phyloP scores from a whole-genome alignment of 1,140 invertebrate species.

The Paraescarpia echinospica region DNA sequence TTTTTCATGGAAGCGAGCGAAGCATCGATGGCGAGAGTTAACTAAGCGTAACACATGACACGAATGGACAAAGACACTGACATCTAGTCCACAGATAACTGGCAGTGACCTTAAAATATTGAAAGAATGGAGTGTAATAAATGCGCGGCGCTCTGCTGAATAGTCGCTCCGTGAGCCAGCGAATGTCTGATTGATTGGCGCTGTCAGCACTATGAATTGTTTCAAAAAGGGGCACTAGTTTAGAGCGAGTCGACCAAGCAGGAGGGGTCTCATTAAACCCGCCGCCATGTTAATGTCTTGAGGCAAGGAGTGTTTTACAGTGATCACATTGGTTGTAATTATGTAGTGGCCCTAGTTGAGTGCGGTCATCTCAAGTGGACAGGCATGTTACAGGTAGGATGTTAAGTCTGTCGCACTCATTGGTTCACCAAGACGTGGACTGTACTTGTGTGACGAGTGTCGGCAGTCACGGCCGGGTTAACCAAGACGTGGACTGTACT shows the following conservation, averaged over 20 bases:
- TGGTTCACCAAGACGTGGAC: background rate
- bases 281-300: background rate
- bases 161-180: background rate
- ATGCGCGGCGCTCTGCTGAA: background rate
- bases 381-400: background rate
- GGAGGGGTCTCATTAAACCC: background rate
- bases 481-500: background rate
- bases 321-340: background rate
- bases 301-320: background rate
- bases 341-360: background rate
- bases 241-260: background rate
- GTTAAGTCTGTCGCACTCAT: background rate
- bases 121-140: conserved; percentile 1
- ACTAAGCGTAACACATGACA: background rate
- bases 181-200: background rate
- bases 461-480: background rate
- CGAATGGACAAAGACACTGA: background rate
- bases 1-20: background rate
- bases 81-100: background rate
- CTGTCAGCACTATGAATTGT: conserved; percentile 1
- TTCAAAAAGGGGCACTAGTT: background rate
- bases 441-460: background rate
- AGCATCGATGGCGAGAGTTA: background rate
- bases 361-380: background rate
- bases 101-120: conserved; percentile 1